These are phyloP conservation scores for Rhagonycha lutea DNA, from an alignment of 2,888 invertebrate genomes.

Conservation along the genomic window DNA sequence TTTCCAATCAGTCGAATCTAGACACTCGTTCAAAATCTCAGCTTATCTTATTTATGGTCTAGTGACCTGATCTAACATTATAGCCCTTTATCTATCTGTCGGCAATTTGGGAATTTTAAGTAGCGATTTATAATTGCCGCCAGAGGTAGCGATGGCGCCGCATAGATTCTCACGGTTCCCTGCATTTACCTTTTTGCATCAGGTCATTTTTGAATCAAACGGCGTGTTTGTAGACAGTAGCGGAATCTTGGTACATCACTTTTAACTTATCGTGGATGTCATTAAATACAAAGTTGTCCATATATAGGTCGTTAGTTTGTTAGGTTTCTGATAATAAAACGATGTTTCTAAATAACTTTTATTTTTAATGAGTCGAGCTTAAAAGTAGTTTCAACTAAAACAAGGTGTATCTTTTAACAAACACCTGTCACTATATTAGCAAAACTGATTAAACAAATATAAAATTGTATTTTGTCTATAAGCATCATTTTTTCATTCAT, in stretches of 20 bases:
- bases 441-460: neutral
- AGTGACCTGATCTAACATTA: slow-evolving; percentile 50
- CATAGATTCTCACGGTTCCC: slow-evolving; percentile 45
- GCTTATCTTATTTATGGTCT: slow-evolving; percentile 54
- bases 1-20: slow-evolving; percentile 51
- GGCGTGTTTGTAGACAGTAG: slow-evolving; percentile 51
- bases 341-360: slow-evolving; percentile 45
- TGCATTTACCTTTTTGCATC: slow-evolving; percentile 27
- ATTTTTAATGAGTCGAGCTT: slow-evolving; percentile 50
- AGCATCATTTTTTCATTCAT: neutral
- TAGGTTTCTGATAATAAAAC: slow-evolving; percentile 44
- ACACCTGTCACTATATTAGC: slow-evolving; percentile 11
- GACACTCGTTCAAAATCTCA: slow-evolving; percentile 52
- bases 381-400: slow-evolving; percentile 23
- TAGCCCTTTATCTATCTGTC: slow-evolving; percentile 48
- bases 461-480: neutral
- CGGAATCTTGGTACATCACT: slow-evolving; percentile 54
- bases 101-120: slow-evolving; percentile 52
- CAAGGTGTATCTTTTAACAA: slow-evolving; percentile 25
- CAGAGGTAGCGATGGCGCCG: slow-evolving; percentile 44
- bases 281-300: slow-evolving; percentile 51
- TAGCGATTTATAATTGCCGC: slow-evolving; percentile 53
- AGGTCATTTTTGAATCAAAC: slow-evolving; percentile 34
- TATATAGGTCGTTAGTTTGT: slow-evolving; percentile 48
- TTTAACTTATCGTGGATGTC: slow-evolving; percentile 52